A percentile compares a stretch with the other conserved stretches of the same genome.
phyloP scores from a whole-genome alignment of 2,113 vertebrate genomes.

The Cololabis saira region DNA sequence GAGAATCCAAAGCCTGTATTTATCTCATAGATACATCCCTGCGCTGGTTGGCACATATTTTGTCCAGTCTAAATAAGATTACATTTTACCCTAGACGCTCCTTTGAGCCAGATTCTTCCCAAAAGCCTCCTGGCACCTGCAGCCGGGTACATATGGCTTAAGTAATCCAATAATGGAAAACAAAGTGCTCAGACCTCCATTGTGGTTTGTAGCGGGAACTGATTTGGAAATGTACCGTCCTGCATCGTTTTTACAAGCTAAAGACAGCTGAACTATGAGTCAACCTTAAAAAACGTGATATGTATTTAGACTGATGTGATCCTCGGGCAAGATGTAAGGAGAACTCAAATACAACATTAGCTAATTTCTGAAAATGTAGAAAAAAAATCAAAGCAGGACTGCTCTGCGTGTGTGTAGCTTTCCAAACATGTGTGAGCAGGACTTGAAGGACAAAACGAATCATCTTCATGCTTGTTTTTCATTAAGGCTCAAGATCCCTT shows the following conservation, averaged over 20 bases:
- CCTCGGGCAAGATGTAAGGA: neutral
- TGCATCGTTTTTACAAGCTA: constrained; percentile 20
- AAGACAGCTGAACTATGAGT: constrained; percentile 38
- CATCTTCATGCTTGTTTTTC: constrained; percentile 19
- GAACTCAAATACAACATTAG: neutral
- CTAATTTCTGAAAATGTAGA: constrained; percentile 33
- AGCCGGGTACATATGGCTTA: constrained; percentile 52
- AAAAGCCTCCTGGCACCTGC: constrained; percentile 60
- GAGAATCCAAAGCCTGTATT: constrained; percentile 46
- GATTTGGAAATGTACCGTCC: constrained; percentile 21
- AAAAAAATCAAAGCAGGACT: constrained; percentile 26
- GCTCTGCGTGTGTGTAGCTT: constrained; percentile 22
- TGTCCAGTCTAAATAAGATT: constrained; percentile 68
- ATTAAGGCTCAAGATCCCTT: constrained; percentile 22
- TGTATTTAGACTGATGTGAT: constrained; percentile 14
- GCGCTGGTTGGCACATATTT: constrained; percentile 54
- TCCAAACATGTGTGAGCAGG: constrained; percentile 7
- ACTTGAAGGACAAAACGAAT: constrained; percentile 28
- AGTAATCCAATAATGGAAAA: constrained; percentile 65
- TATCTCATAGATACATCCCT: constrained; percentile 56
- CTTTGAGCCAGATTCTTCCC: constrained; percentile 39
- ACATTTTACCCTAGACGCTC: constrained; percentile 46
- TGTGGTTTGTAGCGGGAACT: constrained; percentile 10
- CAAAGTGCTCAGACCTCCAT: constrained; percentile 39
- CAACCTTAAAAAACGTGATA: constrained; percentile 27